Base-by-base conservation (phyloP, 2,797 vertebrate genomes). In the Phrynocephalus vlangalii region DNA sequence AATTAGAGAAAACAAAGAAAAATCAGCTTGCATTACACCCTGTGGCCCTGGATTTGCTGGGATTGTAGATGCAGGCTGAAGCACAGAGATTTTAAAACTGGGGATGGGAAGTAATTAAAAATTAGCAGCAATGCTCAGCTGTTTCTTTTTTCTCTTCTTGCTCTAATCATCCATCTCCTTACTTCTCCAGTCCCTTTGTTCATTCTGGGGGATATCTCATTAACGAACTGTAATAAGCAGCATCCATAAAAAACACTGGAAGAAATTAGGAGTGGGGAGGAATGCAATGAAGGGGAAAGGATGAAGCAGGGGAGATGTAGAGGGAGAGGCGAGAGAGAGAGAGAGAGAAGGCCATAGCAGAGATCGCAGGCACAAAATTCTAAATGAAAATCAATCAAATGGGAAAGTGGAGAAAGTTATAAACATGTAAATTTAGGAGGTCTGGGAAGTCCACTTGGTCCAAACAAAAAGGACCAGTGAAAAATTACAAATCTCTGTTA, bases 1-100 rank as follows among this genome's bases (percentile, higher is more conserved):
- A 87, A 91, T 79, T 83, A 86, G 86, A 85, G 72, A 52, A 93
- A 93, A 63, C 6, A 20, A 83, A 92, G 94, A 92, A 72, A 5
- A 67, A 86, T 22, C 73, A 88, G 86, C 87, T 84, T 93, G 85
- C 87, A 91, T 88, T 83, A 88, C 77, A 91, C 85, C 88, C 52
- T 88, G 75, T 30, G 85, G 60, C 60, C 86, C 28, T 86, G 28
- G 66, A 86, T 93, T 94, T 83, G 18, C 52, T 88, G 56, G 33
- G 50, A 26, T 85, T 88, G 78, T 93, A 30, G 75, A 82, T 75
- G 82, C 28, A 3, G 91, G 87, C 71, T 77, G 86, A 86, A 76
- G 88, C 79, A 88, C 82, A 89, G 56, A 76, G 87, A 91, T n/a
- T 72, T 52, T 86, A 56, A 5, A 81, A 79, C 3, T 89, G 71